These are phyloP conservation scores for Eupsilia transversa DNA, from an alignment of 2,888 invertebrate species.

Conservation along the genomic window DNA sequence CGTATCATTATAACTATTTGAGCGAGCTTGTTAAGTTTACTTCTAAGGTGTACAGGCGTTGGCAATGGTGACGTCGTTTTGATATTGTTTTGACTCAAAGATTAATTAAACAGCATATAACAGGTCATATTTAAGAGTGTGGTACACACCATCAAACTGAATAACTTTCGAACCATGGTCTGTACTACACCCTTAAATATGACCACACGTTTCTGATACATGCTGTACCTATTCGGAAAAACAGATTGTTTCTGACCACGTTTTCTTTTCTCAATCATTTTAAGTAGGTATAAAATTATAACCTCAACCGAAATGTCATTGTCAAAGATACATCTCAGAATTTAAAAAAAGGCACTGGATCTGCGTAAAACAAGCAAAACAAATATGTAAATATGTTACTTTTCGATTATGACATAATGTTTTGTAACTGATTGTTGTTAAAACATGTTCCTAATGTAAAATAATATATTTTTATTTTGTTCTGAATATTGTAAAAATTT, in stretches of 20 bases:
- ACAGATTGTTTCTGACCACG: not conserved
- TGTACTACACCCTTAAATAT: not conserved
- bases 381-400: too few species aligned
- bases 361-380: too few species aligned
- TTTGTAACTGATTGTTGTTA: too few species aligned
- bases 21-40: constrained; percentile 37
- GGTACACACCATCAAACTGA: not conserved
- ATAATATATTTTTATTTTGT: too few species aligned
- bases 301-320: too few species aligned
- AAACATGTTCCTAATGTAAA: too few species aligned
- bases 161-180: not conserved
- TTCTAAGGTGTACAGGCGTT: constrained; percentile 26
- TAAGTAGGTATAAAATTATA: too few species aligned
- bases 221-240: not conserved
- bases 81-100: constrained; percentile 5
- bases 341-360: too few species aligned
- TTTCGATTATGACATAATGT: too few species aligned
- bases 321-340: too few species aligned
- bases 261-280: too few species aligned
- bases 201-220: not conserved
- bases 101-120: not conserved
- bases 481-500: too few species aligned
- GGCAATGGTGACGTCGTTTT: not conserved
- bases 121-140: not conserved
- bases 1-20: constrained; percentile 63